Base-by-base conservation (phyloP, 1,140 invertebrate genomes). In the Drosophila kikkawai region DNA sequence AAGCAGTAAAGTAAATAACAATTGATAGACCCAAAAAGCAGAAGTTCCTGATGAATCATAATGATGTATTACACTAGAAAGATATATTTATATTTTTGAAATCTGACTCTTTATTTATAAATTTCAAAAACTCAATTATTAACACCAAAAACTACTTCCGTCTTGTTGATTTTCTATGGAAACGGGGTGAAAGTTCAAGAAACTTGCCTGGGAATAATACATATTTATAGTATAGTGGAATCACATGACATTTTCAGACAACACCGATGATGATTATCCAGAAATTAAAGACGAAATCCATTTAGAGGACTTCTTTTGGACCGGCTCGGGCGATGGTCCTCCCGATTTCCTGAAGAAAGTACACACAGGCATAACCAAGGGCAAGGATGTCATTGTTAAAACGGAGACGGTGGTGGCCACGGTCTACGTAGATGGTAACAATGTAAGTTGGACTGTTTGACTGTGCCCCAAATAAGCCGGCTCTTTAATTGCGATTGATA, bases 271-370 rank as follows among this genome's bases (percentile, higher is more conserved):
- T 48, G 79, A 88, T 58, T 80, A 93, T 73, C 93, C 94, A 61
- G 92, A 94, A 55, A 92, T 94, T 22, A 93, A 94, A 34, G 94
- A 94, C 66, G 95, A 93, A 84, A 95, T 95, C 75, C 95, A 93
- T 69, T 93, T 97, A 59, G 96, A 97, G 81, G 96, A 97, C 91
- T 97, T 97, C 91, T 96, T 97, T 85, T 97, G 97, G 97, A 97
- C 96, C 0, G 96, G 96, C 1, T 96, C 96, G 0, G 97, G 97
- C 2, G 96, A 97, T 83, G 96, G 96, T 4, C 94, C 94, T 0
- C 94, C 93, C 42, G 92, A 93, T 32, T 92, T 91, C 22, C 48
- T 93, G 1, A 92, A 91, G 63, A 92, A 93, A 26, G 87, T 93
- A 4, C 91, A 91, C 44, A 93, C 88, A 1, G 88, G 86, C n/a